Conservation (phyloP, 92 coral and sea anemone genomes). For the Palythoa grandiflora region DNA sequence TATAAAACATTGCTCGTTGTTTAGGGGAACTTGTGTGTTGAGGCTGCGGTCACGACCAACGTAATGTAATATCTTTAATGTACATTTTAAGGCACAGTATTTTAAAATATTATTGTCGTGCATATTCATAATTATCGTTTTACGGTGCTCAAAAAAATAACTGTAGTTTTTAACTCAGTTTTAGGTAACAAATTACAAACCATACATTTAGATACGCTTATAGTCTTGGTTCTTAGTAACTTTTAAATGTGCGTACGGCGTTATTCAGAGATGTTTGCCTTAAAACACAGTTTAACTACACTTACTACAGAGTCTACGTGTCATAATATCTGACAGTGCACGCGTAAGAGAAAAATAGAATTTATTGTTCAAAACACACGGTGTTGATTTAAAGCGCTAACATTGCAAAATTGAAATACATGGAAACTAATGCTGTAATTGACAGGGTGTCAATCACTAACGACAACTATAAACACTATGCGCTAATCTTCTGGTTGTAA, state of each 20-base stretch:
- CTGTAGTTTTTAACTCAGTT: not conserved
- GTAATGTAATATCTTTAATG: slow-evolving; percentile 16
- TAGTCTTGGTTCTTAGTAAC: slow-evolving; percentile 54
- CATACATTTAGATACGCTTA: slow-evolving; percentile 43
- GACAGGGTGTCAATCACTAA: slow-evolving; percentile 78
- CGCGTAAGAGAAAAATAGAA: slow-evolving; percentile 64
- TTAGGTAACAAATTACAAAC: slow-evolving; percentile 32
- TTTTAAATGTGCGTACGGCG: slow-evolving; percentile 53
- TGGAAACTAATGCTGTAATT: slow-evolving; percentile 88
- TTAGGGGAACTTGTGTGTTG: slow-evolving; percentile 87
- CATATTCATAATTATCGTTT: not conserved
- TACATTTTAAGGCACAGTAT: not conserved
- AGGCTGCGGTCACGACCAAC: slow-evolving; percentile 42
- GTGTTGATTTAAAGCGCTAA: slow-evolving; percentile 83
- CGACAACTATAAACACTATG: slow-evolving; percentile 92
- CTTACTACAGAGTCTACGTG: slow-evolving; percentile 44
- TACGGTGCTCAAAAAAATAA: not conserved
- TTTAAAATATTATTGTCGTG: not conserved
- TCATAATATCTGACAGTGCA: slow-evolving; percentile 54
- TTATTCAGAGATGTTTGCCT: slow-evolving; percentile 63
- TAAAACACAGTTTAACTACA: slow-evolving; percentile 50
- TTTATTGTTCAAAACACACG: slow-evolving; percentile 62
- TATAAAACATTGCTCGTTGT: slow-evolving; percentile 68
- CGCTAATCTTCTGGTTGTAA: slow-evolving; percentile 85
- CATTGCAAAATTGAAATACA: slow-evolving; percentile 88